These are phyloP conservation scores for Tetramorium parvispinum DNA, from an alignment of 1,140 invertebrate species.

Conservation along the genomic window DNA sequence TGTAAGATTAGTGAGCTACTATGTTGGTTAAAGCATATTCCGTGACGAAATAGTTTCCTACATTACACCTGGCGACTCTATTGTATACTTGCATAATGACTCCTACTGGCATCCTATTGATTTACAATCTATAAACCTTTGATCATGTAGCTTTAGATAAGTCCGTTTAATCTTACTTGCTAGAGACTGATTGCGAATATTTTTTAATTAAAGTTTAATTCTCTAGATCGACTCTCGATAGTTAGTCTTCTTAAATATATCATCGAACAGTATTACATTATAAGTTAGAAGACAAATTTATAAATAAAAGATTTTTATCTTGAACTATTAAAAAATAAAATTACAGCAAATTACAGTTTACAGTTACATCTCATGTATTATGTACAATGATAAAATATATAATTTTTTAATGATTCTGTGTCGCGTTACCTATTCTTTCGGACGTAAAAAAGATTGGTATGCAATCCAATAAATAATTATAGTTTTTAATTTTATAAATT, in stretches of 20 bases:
- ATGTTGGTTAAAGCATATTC: slow-evolving; percentile 22
- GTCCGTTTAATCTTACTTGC: slow-evolving; percentile 25
- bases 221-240: background rate
- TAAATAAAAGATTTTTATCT: background rate
- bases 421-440: background rate
- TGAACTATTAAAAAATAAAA: background rate
- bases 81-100: slow-evolving; percentile 40
- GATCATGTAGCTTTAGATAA: slow-evolving; percentile 28
- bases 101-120: slow-evolving; percentile 32
- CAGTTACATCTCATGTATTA: background rate
- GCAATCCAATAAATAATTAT: no score
- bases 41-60: slow-evolving; percentile 37
- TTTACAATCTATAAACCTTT: slow-evolving; percentile 35
- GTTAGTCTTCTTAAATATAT: background rate
- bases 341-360: no score
- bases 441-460: background rate
- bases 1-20: background rate
- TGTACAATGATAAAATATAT: background rate
- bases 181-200: background rate
- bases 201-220: slow-evolving; percentile 21
- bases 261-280: background rate
- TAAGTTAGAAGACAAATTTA: slow-evolving; percentile 3
- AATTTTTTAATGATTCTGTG: background rate
- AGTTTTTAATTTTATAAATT: background rate
- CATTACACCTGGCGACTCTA: slow-evolving; percentile 35